Evolutionary conservation across 2,113 vertebrate species (phyloP).

Genomic region (Regulus satrapa): DNA sequence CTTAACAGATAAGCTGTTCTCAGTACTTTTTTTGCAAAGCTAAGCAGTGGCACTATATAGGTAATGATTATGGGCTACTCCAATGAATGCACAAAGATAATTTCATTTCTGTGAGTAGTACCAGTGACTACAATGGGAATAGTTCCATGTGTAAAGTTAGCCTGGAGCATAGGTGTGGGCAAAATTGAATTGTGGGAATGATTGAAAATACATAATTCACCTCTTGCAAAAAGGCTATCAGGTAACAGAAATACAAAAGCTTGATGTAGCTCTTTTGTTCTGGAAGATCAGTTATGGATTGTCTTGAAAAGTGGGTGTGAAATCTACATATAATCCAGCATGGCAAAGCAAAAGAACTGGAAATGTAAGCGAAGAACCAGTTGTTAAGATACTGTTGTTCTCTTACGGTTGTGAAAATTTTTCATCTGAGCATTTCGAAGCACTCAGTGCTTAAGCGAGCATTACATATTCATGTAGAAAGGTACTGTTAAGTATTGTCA

Average conservation of each 20-base stretch:
- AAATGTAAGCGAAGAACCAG: neutral
- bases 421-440: neutral
- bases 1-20: slow-evolving; percentile 16
- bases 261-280: neutral
- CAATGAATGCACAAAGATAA: neutral
- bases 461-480: neutral
- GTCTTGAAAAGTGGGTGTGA: neutral
- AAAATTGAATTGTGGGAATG: neutral
- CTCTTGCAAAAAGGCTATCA: neutral
- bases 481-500: neutral
- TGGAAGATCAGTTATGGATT: neutral
- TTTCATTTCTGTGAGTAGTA: neutral
- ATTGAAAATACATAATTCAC: neutral
- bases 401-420: neutral
- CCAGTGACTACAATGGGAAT: neutral
- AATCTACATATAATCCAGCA: neutral
- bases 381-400: neutral
- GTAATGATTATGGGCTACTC: neutral
- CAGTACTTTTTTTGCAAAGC: neutral
- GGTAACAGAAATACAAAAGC: neutral
- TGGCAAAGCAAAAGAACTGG: neutral
- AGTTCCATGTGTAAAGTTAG: neutral
- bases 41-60: neutral
- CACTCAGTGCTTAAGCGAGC: neutral
- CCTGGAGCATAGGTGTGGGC: neutral